Evolutionary conservation across 1,140 invertebrate genomes (phyloP).

Genomic region (Tribolium madens): DNA sequence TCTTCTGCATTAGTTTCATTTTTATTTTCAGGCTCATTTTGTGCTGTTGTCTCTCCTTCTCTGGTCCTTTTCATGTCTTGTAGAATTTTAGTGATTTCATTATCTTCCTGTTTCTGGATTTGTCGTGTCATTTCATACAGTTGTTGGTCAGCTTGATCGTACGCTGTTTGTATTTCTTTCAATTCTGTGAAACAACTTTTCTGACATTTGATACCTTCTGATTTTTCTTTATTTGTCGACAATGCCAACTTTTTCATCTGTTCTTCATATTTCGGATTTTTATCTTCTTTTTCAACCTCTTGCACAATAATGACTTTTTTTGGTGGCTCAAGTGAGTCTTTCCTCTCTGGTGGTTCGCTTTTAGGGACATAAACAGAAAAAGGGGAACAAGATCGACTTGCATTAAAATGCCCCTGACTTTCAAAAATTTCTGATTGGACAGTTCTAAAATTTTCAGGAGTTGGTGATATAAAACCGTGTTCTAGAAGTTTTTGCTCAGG

Average conservation of each 20-base stretch:
- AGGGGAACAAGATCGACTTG: conserved; percentile 57
- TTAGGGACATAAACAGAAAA: conserved; percentile 60
- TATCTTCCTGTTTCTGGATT: background rate
- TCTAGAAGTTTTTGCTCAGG: conserved; percentile 54
- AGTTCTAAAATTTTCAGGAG: conserved; percentile 48
- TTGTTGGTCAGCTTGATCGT: conserved; percentile 49
- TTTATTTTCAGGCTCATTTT: background rate
- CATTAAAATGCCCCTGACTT: conserved; percentile 63
- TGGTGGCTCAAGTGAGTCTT: conserved; percentile 21
- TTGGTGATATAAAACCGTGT: conserved; percentile 43
- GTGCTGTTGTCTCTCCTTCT: conserved; percentile 8
- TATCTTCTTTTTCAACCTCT: conserved; percentile 47
- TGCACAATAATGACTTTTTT: conserved; percentile 50
- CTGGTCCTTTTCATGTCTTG: conserved; percentile 54
- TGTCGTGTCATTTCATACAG: background rate
- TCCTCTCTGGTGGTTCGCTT: conserved; percentile 14
- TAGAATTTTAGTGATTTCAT: conserved; percentile 36
- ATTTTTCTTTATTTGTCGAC: conserved; percentile 51
- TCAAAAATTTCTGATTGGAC: conserved; percentile 63
- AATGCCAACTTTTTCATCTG: conserved; percentile 55
- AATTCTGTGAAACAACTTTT: conserved; percentile 60
- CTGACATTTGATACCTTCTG: conserved; percentile 55
- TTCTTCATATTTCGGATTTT: conserved; percentile 55
- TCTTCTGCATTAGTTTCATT: too few species aligned
- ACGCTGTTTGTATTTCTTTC: conserved; percentile 58